Conservation (phyloP, 2,797 vertebrate genomes). For the Macrochelys suwanniensis region DNA sequence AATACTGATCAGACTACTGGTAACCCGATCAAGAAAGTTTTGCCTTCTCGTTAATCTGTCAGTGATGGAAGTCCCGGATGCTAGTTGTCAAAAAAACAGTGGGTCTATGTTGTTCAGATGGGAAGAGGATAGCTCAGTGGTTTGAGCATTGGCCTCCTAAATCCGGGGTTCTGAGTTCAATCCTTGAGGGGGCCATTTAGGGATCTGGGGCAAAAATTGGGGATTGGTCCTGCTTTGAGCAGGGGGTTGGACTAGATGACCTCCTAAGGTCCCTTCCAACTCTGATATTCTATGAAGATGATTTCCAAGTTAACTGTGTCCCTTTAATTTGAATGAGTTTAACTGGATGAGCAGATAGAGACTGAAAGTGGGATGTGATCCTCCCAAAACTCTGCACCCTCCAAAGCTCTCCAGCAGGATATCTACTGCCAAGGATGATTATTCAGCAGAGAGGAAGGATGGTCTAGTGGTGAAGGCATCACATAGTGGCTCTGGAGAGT, state of each 20-base stretch:
- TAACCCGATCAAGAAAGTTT: not conserved
- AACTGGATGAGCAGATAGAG: not conserved
- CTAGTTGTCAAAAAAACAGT: too few relatives aligned
- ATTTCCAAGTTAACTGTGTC: not conserved
- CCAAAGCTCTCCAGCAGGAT: not conserved
- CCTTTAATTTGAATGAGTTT: not conserved
- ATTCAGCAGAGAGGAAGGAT: conserved; percentile 22
- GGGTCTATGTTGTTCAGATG: too few relatives aligned
- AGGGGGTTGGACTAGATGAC: too few relatives aligned
- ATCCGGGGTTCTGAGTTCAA: too few relatives aligned
- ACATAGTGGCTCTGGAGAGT: conserved; percentile 11
- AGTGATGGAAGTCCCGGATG: too few relatives aligned
- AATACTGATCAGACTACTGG: not conserved
- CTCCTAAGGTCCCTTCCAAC: too few relatives aligned
- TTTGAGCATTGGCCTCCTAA: too few relatives aligned
- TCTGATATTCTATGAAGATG: too few relatives aligned
- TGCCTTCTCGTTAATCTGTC: not conserved
- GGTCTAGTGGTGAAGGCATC: not conserved
- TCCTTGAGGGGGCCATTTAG: too few relatives aligned
- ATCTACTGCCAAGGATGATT: not conserved
- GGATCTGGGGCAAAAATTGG: too few relatives aligned
- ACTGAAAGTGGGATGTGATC: fast-evolving
- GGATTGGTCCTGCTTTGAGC: too few relatives aligned
- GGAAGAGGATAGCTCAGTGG: too few relatives aligned
- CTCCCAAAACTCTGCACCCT: not conserved